Base-by-base conservation (phyloP, 2,113 vertebrate species). In the Scomber japonicus region DNA sequence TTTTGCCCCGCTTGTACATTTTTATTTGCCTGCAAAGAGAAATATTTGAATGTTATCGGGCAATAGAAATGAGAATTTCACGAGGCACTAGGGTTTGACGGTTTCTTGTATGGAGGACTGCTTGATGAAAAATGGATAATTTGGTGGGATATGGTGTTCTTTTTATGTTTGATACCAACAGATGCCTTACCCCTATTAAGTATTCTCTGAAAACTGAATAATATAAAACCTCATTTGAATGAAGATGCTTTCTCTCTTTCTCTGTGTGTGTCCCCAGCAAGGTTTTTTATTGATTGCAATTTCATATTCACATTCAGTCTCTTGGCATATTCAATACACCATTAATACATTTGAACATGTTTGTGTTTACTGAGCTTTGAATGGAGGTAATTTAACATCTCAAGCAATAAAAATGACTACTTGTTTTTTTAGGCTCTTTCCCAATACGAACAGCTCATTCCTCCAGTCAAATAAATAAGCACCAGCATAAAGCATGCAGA, bases 341-440 rank as follows among this genome's bases (percentile, higher is more conserved):
- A 72, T 68, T 84, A 16, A 65, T 84, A 57, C 48, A 86, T 81
- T 65, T 71, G 70, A 84, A 84, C 59, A 73, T 69, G 19, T 80
- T 65, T 79, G 71, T 56, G 30, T 85, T 78, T 56, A 53, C 66
- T 57, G 46, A 71, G 62, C 75, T 66, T n/a, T 71, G 51, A 59
- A 63, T 61, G 46, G 75, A 51, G 59, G 59, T 76, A 71, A 88
- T 84, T 78, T 72, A 70, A 78, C 67, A n/a, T 79, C 59, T 46
- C 27, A 51, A 19, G 75, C 44, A 19, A 80, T 53, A 61, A 59
- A 64, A 84, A 56, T 75, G 46, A 80, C 31, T 69, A 72, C 80
- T 86, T 79, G 46, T 40, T 78, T 68, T 68, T 80, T 75, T 46
- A 74, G 19, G 30, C 35, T 51, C 55, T 40, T 12, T 61, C 48